These are phyloP conservation scores for Sebastes melanostomus DNA, from an alignment of 2,797 vertebrate species.

Conservation along the genomic window DNA sequence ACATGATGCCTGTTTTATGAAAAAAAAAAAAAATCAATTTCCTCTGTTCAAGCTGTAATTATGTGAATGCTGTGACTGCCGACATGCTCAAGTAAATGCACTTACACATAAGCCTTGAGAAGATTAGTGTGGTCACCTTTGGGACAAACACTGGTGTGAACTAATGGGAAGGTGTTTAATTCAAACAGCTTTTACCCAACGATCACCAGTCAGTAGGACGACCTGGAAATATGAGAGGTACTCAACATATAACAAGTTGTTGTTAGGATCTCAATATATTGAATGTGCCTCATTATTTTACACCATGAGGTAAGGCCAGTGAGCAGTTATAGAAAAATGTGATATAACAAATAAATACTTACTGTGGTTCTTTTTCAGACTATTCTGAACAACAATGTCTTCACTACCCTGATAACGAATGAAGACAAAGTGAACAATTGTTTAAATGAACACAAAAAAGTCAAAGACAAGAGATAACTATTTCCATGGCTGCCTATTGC, in stretches of 20 bases:
- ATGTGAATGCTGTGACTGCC: not conserved
- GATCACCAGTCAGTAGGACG: not conserved
- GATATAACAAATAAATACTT: not conserved
- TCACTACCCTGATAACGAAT: not conserved
- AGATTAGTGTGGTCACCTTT: conserved; percentile 8
- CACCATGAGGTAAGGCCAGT: not conserved
- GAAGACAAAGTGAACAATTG: not conserved
- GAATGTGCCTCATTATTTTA: not conserved
- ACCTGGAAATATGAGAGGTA: not conserved
- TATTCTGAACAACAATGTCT: not conserved
- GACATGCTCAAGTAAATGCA: conserved; percentile 2
- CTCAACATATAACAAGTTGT: not conserved
- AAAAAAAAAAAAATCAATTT: conserved; percentile 41
- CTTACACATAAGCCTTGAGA: not conserved
- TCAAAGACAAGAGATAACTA: not conserved
- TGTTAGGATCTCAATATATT: not conserved
- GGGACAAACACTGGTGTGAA: conserved; percentile 1
- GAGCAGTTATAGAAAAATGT: not conserved
- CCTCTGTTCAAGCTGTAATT: not conserved
- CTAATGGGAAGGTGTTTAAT: conserved; percentile 17
- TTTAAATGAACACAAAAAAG: not conserved
- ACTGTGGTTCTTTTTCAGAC: not conserved
- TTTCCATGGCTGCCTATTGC: not conserved
- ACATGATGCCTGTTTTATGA: conserved; percentile 5
- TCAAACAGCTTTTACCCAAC: not conserved